Evolutionary conservation across 2,797 vertebrate species (phyloP).

Genomic region (Hyperoplus immaculatus): DNA sequence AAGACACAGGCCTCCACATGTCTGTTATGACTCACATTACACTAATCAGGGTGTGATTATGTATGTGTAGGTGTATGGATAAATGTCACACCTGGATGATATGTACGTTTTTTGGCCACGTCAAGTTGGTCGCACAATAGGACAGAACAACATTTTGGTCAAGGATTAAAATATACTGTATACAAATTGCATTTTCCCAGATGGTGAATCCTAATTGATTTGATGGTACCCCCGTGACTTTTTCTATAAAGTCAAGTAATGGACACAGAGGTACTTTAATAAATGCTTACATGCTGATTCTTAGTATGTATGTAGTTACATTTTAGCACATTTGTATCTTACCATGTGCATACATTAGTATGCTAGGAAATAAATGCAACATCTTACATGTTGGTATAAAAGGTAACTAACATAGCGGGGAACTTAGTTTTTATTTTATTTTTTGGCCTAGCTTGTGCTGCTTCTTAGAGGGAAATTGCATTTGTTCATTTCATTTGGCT

Average conservation of each 20-base stretch:
- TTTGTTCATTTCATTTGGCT: not conserved
- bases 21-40: constrained; percentile 57
- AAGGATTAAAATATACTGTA: not conserved
- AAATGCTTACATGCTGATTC: not conserved
- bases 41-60: constrained; percentile 31
- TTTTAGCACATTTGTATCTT: not conserved
- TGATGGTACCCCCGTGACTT: not conserved
- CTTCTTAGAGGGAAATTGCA: not conserved
- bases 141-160: not conserved
- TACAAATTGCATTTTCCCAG: not conserved
- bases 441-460: not conserved
- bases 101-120: constrained; percentile 42
- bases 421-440: not conserved
- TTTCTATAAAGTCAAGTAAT: not conserved
- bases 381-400: not conserved
- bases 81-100: constrained; percentile 24
- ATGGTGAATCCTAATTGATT: not conserved
- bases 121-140: not conserved
- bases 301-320: not conserved
- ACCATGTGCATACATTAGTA: not conserved
- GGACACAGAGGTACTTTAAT: not conserved
- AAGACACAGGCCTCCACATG: constrained; percentile 65
- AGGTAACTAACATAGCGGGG: not conserved
- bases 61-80: constrained; percentile 29
- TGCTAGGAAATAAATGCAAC: not conserved